A percentile compares a stretch with the other conserved stretches of the same genome.
These are phyloP conservation scores for Trachelus troglodyta DNA, from an alignment of 2,888 invertebrate species.

Conservation along the genomic window DNA sequence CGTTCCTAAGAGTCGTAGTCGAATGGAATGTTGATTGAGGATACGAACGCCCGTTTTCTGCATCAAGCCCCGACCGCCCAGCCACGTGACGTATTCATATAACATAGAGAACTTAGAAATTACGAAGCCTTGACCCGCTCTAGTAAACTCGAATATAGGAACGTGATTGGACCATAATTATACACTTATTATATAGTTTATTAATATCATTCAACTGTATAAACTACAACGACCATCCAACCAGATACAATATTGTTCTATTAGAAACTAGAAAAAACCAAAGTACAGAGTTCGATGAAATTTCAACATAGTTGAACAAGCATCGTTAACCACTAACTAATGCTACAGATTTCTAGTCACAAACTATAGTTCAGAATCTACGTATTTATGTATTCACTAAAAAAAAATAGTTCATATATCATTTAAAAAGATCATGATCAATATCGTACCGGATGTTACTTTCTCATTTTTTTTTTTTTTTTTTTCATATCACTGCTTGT, in stretches of 20 bases:
- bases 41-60: constrained; percentile 19
- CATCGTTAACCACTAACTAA: background rate
- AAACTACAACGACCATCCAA: background rate
- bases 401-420: too few species aligned
- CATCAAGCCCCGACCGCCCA: background rate
- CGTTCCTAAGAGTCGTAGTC: background rate
- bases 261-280: background rate
- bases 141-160: background rate
- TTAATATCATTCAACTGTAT: background rate
- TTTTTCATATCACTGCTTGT: background rate
- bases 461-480: background rate
- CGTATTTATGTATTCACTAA: background rate
- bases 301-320: background rate
- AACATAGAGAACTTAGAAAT: background rate
- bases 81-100: background rate
- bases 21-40: constrained; percentile 7
- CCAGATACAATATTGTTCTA: background rate
- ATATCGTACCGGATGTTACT: background rate
- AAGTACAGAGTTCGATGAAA: background rate
- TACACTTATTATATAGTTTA: background rate
- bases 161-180: background rate
- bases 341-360: background rate
- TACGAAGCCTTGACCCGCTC: background rate
- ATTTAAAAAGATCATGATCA: background rate
- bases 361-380: background rate